A percentile compares a stretch with the other conserved stretches of the same genome.
These are phyloP conservation scores for Lutjanus campechanus DNA, from an alignment of 2,797 vertebrate species.

Conservation along the genomic window DNA sequence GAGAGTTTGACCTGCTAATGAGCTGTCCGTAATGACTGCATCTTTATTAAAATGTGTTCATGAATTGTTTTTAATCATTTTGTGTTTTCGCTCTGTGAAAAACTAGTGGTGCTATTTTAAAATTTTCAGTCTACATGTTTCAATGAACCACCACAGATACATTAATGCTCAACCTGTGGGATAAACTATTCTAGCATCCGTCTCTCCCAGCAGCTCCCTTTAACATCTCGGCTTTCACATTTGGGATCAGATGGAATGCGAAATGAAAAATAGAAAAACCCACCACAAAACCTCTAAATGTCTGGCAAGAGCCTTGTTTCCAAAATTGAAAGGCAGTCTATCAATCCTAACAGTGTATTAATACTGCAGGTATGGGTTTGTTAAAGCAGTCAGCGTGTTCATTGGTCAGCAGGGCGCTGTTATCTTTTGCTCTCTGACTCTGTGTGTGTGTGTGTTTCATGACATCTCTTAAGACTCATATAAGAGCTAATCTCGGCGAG, in stretches of 20 bases:
- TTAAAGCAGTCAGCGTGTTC: slow-evolving; percentile 13
- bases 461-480: slow-evolving; percentile 25
- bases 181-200: neutral
- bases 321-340: neutral
- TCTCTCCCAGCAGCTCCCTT: slow-evolving; percentile 28
- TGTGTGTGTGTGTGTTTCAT: neutral
- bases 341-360: neutral
- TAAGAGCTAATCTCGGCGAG: slow-evolving; percentile 41
- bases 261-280: slow-evolving; percentile 50
- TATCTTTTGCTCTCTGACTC: neutral
- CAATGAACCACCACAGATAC: neutral
- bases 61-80: neutral
- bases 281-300: neutral
- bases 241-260: slow-evolving; percentile 60
- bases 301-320: slow-evolving; percentile 27
- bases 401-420: slow-evolving; percentile 17
- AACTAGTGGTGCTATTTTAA: neutral
- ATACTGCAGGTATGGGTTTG: slow-evolving; percentile 2
- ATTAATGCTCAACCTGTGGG: slow-evolving; percentile 10
- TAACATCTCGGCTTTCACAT: slow-evolving; percentile 33
- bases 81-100: neutral
- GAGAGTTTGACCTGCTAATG: neutral
- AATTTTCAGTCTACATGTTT: neutral
- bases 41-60: neutral
- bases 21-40: neutral